Evolutionary conservation across 1,140 invertebrate species (phyloP).

Genomic region (Lanistes nyassanus): DNA sequence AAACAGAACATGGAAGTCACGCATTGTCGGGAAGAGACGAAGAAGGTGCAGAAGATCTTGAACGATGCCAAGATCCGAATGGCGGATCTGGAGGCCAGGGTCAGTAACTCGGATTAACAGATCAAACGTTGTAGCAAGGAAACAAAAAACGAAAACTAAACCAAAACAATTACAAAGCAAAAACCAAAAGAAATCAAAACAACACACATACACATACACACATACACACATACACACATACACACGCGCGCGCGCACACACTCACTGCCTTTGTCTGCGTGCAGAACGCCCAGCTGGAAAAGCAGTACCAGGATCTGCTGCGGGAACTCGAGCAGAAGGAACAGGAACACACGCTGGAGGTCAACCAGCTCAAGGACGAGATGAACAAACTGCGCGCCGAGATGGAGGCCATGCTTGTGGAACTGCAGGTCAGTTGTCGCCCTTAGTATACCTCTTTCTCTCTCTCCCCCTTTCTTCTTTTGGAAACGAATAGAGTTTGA

Average conservation of each 20-base stretch:
- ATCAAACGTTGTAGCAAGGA: too few relatives aligned
- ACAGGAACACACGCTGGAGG: conserved; percentile 54
- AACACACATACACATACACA: too few relatives aligned
- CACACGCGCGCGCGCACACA: too few relatives aligned
- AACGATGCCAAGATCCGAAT: conserved; percentile 66
- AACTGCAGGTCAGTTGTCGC: conserved; percentile 54
- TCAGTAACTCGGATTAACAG: conserved; percentile 45
- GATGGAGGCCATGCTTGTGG: conserved; percentile 64
- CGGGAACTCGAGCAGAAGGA: conserved; percentile 68
- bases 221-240: too few relatives aligned
- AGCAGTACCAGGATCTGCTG: conserved; percentile 66
- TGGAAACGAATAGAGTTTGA: too few relatives aligned
- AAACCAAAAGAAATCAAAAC: too few relatives aligned
- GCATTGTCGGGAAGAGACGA: conserved; percentile 68
- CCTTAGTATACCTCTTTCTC: too few relatives aligned
- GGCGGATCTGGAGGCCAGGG: conserved; percentile 68
- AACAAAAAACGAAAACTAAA: too few relatives aligned
- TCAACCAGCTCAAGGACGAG: conserved; percentile 46
- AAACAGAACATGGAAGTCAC: conserved; percentile 70
- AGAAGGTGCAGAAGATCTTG: conserved; percentile 66
- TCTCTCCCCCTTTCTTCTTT: background rate
- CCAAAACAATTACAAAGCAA: too few relatives aligned
- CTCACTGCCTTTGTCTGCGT: too few relatives aligned
- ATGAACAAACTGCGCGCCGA: conserved; percentile 62
- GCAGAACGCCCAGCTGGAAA: conserved; percentile 69